A percentile compares a stretch with the other conserved stretches of the same genome.
phyloP scores from a whole-genome alignment of 2,888 invertebrate genomes.

The Pollenia angustigena region DNA sequence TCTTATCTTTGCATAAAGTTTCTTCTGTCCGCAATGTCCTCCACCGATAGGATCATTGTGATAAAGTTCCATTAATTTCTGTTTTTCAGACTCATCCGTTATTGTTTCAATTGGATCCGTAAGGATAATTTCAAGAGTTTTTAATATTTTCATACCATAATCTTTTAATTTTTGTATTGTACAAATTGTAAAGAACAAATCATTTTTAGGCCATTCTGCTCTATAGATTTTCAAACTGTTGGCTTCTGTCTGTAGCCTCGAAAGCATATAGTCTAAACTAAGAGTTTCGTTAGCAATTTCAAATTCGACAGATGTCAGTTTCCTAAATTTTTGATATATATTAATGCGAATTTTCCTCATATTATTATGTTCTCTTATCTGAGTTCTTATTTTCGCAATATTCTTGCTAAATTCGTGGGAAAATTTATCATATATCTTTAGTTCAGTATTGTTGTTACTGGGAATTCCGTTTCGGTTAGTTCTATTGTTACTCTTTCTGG shows the following conservation, averaged over 20 bases:
- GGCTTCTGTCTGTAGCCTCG: constrained; percentile 47
- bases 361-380: too few species aligned
- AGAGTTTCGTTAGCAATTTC: constrained; percentile 3
- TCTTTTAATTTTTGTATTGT: too few species aligned
- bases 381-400: too few species aligned
- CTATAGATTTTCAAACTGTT: constrained; percentile 17
- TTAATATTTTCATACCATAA: constrained; percentile 3
- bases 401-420: too few species aligned
- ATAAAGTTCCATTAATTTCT: constrained; percentile 28
- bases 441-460: too few species aligned
- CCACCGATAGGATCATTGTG: constrained; percentile 20
- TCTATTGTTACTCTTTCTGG: neutral
- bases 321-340: too few species aligned
- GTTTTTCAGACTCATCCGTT: constrained; percentile 2
- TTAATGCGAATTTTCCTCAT: too few species aligned
- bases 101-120: constrained; percentile 37
- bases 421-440: too few species aligned
- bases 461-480: constrained; percentile 9
- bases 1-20: too few species aligned
- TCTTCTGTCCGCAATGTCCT: neutral
- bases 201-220: constrained; percentile 28
- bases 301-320: too few species aligned
- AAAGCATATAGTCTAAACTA: constrained; percentile 48
- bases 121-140: constrained; percentile 34
- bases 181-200: constrained; percentile 19